Percentiles rank a stretch among this genome's conserved stretches.
Evolutionary conservation across 2,113 vertebrate species (phyloP).

Genomic region (Gnathonemus longibarbis): DNA sequence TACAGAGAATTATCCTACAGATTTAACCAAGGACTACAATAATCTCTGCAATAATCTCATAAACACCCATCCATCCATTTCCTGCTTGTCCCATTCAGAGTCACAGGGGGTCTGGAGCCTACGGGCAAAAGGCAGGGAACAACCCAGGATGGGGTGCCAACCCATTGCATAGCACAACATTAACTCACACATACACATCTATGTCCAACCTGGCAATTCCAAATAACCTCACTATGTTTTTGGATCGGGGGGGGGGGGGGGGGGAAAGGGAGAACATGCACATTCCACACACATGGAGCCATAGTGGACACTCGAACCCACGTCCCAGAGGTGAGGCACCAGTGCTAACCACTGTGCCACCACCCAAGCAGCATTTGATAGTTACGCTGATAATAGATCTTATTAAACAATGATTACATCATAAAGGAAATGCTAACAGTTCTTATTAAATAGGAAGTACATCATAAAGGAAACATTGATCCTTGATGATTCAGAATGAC

Average conservation of each 20-base stretch:
- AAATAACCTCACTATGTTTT: not conserved
- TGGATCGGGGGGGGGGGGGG: not conserved
- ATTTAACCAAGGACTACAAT: not conserved
- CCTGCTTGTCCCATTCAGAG: not conserved
- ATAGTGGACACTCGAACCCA: not conserved
- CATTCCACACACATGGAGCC: not conserved
- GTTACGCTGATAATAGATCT: not conserved
- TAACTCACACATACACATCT: not conserved
- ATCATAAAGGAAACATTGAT: not conserved
- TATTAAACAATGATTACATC: not conserved
- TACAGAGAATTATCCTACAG: not conserved
- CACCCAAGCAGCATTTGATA: not conserved
- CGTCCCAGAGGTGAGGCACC: not conserved
- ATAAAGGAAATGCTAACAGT: not conserved
- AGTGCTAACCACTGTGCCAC: not conserved
- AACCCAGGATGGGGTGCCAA: not conserved
- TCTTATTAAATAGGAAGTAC: not conserved
- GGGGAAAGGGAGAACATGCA: not conserved
- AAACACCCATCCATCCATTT: not conserved
- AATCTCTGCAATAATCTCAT: not conserved
- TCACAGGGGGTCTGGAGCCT: not conserved
- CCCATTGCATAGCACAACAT: not conserved
- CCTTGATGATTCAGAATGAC: not conserved
- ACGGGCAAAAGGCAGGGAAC: not conserved
- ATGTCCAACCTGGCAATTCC: too few species aligned